Base-by-base conservation (phyloP, 2,113 vertebrate genomes). In the Hemibagrus wyckioides region DNA sequence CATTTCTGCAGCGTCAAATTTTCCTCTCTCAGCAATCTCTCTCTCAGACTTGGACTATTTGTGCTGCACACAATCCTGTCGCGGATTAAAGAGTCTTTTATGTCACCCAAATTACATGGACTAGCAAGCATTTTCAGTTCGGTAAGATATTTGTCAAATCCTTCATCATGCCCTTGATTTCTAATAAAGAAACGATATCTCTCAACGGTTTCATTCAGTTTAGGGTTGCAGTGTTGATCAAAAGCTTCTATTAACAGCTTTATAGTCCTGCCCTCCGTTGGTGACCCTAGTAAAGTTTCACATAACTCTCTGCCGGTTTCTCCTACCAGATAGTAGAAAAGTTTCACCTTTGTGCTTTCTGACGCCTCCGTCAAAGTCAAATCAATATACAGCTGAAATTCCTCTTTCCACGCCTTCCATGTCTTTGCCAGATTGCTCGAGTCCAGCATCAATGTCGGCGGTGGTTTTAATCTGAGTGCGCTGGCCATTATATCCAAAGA, bases 1-100 rank as follows among this genome's bases (percentile, higher is more conserved):
- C 86, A 86, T 52, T 83, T 88, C 0, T 89, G 48, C 2, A 83
- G 56, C 0, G 33, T 90, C 19, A 90, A 30, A 5, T 77, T 52
- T 0, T 88, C 30, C 57, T 87, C 85, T 44, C 83, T 85, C 2
- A 87, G 21, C 3, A 89, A 39, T 75, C 71, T 52, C 6, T 86
- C 85, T 80, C 73, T 57, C 41, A 84, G 28, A 19, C 30, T 2
- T 5, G 41, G 44, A 48, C n/a, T 85, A 19, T 48, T 57, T 6
- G 65, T 90, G 5, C 85, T 44, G n/a, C 73, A 84, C n/a, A 67
- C n/a, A 33, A 67, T 67, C 13, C 63, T 67, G 63, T 67, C 28
- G 30, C 13, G 14, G 0, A 67, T 67, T 33, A 33, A 6, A n/a
- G 6, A n/a, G n/a, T n/a, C 9, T 1, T 61, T 61, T 61, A 61